A percentile compares a stretch with the other conserved stretches of the same genome.
Conservation (phyloP, 2,888 invertebrate species). For the Cephus rjabovi region DNA sequence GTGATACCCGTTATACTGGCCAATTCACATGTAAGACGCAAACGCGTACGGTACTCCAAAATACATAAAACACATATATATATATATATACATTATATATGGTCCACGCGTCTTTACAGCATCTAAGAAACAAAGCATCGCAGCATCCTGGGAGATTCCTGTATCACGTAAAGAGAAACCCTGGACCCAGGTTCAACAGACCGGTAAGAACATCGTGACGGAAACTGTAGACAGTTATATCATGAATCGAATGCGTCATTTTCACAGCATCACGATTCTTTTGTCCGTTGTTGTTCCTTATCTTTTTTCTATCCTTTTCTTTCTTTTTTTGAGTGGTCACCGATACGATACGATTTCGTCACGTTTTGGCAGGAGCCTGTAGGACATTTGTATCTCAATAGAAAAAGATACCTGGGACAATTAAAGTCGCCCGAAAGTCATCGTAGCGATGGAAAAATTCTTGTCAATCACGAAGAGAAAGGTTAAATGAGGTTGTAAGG, state of each 20-base stretch:
- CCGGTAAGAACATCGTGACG: background rate
- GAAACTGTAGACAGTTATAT: background rate
- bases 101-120: background rate
- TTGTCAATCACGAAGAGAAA: background rate
- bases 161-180: background rate
- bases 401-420: background rate
- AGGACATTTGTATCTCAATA: background rate
- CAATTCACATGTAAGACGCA: background rate
- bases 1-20: background rate
- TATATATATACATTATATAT: background rate
- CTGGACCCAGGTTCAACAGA: background rate
- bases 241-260: background rate
- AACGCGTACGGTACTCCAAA: background rate
- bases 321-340: background rate
- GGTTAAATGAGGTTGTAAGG: background rate
- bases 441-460: background rate
- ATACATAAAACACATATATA: background rate
- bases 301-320: background rate
- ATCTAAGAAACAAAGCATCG: background rate
- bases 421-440: background rate
- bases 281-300: background rate
- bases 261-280: background rate
- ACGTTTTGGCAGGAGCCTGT: background rate
- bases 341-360: background rate
- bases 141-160: background rate